Evolutionary conservation across 35 echinoderm and acorn worm species (phyloP).

Genomic region (Eucidaris tribuloides): DNA sequence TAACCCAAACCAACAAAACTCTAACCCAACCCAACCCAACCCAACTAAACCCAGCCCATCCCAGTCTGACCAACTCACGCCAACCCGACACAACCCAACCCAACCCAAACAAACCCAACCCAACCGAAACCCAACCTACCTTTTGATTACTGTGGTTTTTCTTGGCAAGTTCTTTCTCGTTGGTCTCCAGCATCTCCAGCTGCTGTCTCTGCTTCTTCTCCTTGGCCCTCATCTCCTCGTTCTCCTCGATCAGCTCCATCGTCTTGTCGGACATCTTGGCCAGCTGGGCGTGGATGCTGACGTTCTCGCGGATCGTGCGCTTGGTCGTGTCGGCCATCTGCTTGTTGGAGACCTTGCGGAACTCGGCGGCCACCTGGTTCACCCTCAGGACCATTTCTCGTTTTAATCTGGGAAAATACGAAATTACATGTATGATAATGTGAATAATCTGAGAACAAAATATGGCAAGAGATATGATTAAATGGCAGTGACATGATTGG

Average conservation of each 20-base stretch:
- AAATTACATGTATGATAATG: too few relatives aligned
- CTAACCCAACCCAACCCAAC: too few relatives aligned
- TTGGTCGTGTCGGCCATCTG: slow-evolving; percentile 97
- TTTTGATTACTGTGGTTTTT: slow-evolving; percentile 99
- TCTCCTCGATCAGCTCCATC: slow-evolving; percentile 96
- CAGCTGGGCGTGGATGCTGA: slow-evolving; percentile 98
- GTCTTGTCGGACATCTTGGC: slow-evolving; percentile 98
- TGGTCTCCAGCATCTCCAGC: slow-evolving; percentile 82
- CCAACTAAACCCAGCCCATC: neutral
- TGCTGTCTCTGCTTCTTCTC: slow-evolving; percentile 86
- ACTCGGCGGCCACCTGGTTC: slow-evolving; percentile 96
- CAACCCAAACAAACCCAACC: neutral
- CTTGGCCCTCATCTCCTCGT: slow-evolving; percentile 71
- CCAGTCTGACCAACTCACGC: neutral
- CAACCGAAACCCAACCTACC: slow-evolving; percentile 32
- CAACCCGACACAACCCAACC: neutral
- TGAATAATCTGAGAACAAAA: too few relatives aligned
- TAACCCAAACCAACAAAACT: too few relatives aligned
- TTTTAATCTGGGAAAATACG: slow-evolving; percentile 94
- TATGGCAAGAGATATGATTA: too few relatives aligned
- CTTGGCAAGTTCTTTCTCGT: slow-evolving; percentile 95
- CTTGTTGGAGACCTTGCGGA: slow-evolving; percentile 97
- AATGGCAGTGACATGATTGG: too few relatives aligned
- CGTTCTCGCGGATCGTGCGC: slow-evolving; percentile 88
- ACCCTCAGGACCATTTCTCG: slow-evolving; percentile 94